Evolutionary conservation across 2,113 vertebrate species (phyloP), one percentile per base, ranked within the genome.

Genomic region (Lycaon pictus): DNA sequence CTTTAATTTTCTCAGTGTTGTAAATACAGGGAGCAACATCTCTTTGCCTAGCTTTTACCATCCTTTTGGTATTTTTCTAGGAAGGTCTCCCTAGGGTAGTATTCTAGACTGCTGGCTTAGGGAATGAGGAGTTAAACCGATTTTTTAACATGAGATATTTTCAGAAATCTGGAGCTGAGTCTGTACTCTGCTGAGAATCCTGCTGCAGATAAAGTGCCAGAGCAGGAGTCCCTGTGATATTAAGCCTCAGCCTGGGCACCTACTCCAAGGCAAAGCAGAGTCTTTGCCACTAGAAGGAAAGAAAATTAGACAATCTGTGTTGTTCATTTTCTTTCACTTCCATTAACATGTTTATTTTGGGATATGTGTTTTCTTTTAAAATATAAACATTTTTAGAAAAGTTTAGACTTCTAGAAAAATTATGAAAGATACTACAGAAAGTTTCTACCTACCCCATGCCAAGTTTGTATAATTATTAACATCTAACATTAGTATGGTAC

Each of bases 371-470:
- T 93, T 15, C 56, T 91, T 82, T 93, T 80, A 7, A 56, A 91
- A n/a, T 88, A 23, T 76, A 92, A 96, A 51, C 13, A 79, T 63
- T 83, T 88, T 84, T 71, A 85, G 58, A 91, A 88, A 0, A 93
- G 32, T 88, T 92, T 87, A 79, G 60, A 83, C 27, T 84, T 79
- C 55, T 22, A 51, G 63, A 90, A 79, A 90, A 93, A 53, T 90
- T 62, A 77, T 32, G 9, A 88, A 88, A 58, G 74, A 63, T 32
- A 51, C 22, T 79, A 65, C 27, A 93, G 67, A 67, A 84, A 53
- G 62, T 83, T 93, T 29, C 20, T 32, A 32, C 58, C 23, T 67
- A 82, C 25, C 12, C 43, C 74, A 60, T 15, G 76, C 48, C 23
- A 25, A 94, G 43, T 65, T 84, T 88, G 7, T 43, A 77, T 25